A percentile compares a stretch with the other conserved stretches of the same genome.
These are phyloP conservation scores for Heliothis virescens DNA, from an alignment of 1,140 invertebrate species.

Conservation along the genomic window DNA sequence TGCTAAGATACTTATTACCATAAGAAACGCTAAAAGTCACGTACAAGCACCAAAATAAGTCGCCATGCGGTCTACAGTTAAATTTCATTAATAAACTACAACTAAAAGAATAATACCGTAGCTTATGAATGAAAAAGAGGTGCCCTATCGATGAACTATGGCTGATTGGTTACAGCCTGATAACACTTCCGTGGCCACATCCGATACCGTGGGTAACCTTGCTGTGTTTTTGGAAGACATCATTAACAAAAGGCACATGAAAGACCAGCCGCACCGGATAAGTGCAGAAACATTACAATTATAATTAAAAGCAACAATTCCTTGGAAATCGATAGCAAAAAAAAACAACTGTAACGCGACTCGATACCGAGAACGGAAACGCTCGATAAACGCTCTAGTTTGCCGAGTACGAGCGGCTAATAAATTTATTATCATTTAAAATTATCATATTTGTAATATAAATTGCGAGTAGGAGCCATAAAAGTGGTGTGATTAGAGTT, in stretches of 20 bases:
- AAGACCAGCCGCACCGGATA: conserved; percentile 62
- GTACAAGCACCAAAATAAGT: background rate
- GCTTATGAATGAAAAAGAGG: conserved; percentile 23
- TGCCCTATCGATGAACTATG: conserved; percentile 3
- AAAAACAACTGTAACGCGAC: conserved; percentile 40
- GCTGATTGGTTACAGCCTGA: conserved; percentile 12
- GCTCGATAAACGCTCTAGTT: conserved; percentile 74
- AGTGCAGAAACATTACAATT: conserved; percentile 57
- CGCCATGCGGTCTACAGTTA: conserved; percentile 16
- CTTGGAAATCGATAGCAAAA: conserved; percentile 72
- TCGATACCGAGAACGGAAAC: conserved; percentile 72
- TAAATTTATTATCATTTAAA: conserved; percentile 74
- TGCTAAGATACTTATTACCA: background rate
- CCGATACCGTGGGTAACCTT: conserved; percentile 11
- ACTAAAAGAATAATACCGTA: background rate
- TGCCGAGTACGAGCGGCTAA: conserved; percentile 57
- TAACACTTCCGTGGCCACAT: conserved; percentile 44
- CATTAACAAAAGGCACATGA: conserved; percentile 53
- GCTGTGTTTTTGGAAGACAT: conserved; percentile 36
- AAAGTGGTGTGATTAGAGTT: conserved; percentile 70
- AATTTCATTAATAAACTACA: conserved; percentile 2
- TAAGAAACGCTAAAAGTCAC: background rate
- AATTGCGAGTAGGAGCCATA: conserved; percentile 68
- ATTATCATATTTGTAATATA: conserved; percentile 78
- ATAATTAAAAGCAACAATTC: conserved; percentile 68